Conservation (phyloP, 1,140 invertebrate species). For the Aphaenogaster floridana region DNA sequence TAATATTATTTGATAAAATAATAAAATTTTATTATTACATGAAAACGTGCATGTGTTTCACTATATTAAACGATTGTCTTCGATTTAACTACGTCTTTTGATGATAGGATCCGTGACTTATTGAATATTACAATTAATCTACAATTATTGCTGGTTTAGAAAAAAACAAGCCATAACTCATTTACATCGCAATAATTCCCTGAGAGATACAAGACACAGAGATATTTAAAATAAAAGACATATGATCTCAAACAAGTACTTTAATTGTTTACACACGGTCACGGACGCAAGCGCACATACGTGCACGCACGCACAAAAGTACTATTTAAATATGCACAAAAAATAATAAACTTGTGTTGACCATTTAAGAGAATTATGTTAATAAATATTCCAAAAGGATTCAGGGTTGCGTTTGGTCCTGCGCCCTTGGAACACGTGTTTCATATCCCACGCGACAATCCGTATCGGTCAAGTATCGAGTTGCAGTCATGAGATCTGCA, state of each 20-base stretch:
- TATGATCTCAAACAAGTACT: not conserved
- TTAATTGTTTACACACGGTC: not conserved
- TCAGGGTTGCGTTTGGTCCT: constrained; percentile 7
- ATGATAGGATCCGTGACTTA: not conserved
- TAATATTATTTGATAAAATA: not conserved
- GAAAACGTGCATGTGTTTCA: not conserved
- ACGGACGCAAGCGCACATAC: not conserved
- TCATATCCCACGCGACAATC: constrained; percentile 65
- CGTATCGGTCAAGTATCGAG: constrained; percentile 75
- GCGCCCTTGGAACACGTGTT: constrained; percentile 69
- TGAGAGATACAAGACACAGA: too few species aligned
- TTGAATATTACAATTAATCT: not conserved
- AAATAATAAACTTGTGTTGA: not conserved
- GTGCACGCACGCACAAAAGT: not conserved
- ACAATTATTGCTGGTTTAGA: not conserved
- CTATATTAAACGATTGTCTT: not conserved
- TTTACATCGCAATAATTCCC: too few species aligned
- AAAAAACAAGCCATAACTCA: too few species aligned
- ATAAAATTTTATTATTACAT: not conserved
- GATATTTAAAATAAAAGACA: too few species aligned
- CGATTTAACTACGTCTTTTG: not conserved
- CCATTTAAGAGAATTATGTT: not conserved
- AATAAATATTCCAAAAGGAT: constrained; percentile 66
- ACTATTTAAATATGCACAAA: not conserved
- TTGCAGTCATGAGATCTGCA: constrained; percentile 71